Evolutionary conservation across 2,888 invertebrate genomes (phyloP).

Genomic region (Melanostoma mellinum): DNA sequence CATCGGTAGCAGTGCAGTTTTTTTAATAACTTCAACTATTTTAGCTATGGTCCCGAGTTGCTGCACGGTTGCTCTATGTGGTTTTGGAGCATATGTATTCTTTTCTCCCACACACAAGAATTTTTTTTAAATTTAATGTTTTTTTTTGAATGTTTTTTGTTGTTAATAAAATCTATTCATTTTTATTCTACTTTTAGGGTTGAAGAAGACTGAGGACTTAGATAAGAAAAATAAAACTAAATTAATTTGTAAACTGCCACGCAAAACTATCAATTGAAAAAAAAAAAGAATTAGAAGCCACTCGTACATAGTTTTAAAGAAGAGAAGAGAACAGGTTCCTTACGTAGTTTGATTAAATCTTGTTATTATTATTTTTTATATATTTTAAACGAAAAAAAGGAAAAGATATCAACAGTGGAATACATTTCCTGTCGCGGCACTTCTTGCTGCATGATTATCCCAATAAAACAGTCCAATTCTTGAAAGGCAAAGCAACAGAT

Average conservation of each 20-base stretch:
- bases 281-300: constrained; percentile 26
- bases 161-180: neutral
- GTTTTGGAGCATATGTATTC: too few relatives aligned
- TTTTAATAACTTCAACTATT: too few relatives aligned
- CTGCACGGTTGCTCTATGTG: neutral
- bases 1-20: too few relatives aligned
- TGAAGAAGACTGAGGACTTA: constrained; percentile 79
- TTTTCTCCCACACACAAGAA: neutral
- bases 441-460: constrained; percentile 33
- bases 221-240: constrained; percentile 63
- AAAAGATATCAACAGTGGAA: constrained; percentile 24
- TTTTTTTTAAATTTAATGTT: neutral
- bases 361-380: constrained; percentile 34
- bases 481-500: constrained; percentile 55
- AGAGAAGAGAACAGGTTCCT: constrained; percentile 52
- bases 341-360: constrained; percentile 52
- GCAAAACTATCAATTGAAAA: constrained; percentile 44
- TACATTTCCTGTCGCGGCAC: constrained; percentile 22
- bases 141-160: neutral
- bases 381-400: constrained; percentile 42
- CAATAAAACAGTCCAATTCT: constrained; percentile 23
- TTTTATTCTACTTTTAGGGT: constrained; percentile 75
- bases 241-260: constrained; percentile 55
- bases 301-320: constrained; percentile 49
- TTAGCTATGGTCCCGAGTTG: too few relatives aligned